These are phyloP conservation scores for Helleia helle DNA, from an alignment of 2,888 invertebrate genomes.

Conservation along the genomic window DNA sequence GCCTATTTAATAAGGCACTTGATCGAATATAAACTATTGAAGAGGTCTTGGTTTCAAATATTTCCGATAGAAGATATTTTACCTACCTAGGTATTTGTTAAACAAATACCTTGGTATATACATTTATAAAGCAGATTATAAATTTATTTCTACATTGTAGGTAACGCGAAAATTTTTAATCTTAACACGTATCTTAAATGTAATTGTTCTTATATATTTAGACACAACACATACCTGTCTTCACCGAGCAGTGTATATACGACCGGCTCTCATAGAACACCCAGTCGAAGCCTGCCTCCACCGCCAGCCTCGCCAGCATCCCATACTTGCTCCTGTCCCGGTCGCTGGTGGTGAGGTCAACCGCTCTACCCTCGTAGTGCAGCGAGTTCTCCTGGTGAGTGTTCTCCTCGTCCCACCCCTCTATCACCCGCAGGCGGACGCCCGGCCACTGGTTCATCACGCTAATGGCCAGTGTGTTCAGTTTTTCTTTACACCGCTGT, in stretches of 20 bases:
- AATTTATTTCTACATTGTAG: too few species aligned
- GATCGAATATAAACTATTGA: too few species aligned
- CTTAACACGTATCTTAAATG: too few species aligned
- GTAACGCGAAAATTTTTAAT: too few species aligned
- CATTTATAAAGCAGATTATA: too few species aligned
- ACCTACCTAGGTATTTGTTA: too few species aligned
- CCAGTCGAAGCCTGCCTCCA: constrained; percentile 99
- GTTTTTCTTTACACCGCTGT: constrained; percentile 96
- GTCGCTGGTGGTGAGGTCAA: constrained; percentile 96
- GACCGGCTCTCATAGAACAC: constrained; percentile 96
- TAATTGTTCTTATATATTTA: too few species aligned
- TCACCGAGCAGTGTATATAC: constrained; percentile 97
- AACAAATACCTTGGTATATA: too few species aligned
- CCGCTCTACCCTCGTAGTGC: constrained; percentile 97
- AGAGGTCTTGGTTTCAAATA: too few species aligned
- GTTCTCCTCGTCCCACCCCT: constrained; percentile 95
- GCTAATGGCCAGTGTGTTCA: constrained; percentile 94
- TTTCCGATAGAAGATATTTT: too few species aligned
- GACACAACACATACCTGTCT: constrained; percentile 90
- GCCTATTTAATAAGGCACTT: too few species aligned
- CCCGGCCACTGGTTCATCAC: constrained; percentile 99
- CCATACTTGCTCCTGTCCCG: constrained; percentile 94
- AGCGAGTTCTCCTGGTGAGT: constrained; percentile 86
- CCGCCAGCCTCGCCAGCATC: constrained; percentile 95
- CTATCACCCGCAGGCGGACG: constrained; percentile 92